Percentiles rank a stretch among this genome's conserved stretches.
Evolutionary conservation across 64 coral and sea anemone genomes (phyloP).

Genomic region (Catalaphyllia jardinei): DNA sequence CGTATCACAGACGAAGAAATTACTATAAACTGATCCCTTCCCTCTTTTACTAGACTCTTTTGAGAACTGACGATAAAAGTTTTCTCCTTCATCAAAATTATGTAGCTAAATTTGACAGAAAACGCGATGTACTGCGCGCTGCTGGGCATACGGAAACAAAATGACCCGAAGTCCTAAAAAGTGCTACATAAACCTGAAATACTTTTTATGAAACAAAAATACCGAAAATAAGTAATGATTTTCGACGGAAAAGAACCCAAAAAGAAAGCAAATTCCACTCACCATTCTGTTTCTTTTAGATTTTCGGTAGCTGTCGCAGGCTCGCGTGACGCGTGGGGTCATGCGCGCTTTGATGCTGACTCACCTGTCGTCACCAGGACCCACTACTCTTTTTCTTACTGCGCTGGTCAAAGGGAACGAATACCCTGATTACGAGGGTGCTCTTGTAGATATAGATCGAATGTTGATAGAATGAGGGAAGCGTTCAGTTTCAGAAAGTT

Average conservation of each 20-base stretch:
- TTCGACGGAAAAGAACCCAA: not conserved
- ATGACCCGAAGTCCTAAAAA: not conserved
- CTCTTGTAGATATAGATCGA: too few relatives aligned
- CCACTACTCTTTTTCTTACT: not conserved
- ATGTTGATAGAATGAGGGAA: too few relatives aligned
- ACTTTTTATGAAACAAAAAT: not conserved
- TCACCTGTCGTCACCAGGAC: slow-evolving; percentile 20
- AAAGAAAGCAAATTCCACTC: not conserved
- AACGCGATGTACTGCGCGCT: not conserved
- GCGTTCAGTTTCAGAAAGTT: too few relatives aligned
- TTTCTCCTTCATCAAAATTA: too few relatives aligned
- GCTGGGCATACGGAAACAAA: not conserved
- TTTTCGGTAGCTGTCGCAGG: not conserved
- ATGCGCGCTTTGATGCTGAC: slow-evolving; percentile 50
- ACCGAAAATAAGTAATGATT: not conserved
- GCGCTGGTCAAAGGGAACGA: too few relatives aligned
- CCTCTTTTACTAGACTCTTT: too few relatives aligned
- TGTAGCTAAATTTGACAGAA: not conserved
- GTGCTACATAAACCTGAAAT: not conserved
- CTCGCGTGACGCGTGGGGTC: not conserved
- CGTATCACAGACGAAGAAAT: too few relatives aligned
- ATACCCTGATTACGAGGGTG: too few relatives aligned
- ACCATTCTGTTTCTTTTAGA: not conserved
- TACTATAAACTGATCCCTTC: too few relatives aligned
- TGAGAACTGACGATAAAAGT: too few relatives aligned